These are phyloP conservation scores for Panthera tigris DNA, from an alignment of 2,113 vertebrate species.

Conservation along the genomic window DNA sequence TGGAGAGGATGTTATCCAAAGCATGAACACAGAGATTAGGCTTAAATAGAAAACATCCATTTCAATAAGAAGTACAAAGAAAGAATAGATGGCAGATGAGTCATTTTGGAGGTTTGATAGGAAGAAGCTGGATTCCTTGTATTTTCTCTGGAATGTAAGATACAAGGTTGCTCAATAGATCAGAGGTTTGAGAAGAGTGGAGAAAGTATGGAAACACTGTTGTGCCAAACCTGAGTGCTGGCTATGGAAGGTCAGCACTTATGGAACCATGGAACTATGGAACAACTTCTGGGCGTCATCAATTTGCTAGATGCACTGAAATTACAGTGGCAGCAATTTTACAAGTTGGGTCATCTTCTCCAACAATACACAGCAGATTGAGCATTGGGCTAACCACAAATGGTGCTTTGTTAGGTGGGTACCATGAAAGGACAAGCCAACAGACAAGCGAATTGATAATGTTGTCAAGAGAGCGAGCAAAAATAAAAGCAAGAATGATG, in stretches of 20 bases:
- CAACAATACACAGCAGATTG: not conserved
- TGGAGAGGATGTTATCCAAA: not conserved
- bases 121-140: not conserved
- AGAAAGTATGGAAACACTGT: not conserved
- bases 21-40: not conserved
- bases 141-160: not conserved
- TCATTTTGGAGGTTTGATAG: not conserved
- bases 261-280: not conserved
- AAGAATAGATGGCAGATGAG: not conserved
- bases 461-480: not conserved
- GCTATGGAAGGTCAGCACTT: not conserved
- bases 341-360: not conserved
- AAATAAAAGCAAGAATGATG: not conserved
- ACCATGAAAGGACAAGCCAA: not conserved
- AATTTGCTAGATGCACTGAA: not conserved
- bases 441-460: not conserved
- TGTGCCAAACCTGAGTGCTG: not conserved
- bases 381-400: not conserved
- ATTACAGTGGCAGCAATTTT: not conserved
- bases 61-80: not conserved
- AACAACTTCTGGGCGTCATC: not conserved
- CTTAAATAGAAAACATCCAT: not conserved
- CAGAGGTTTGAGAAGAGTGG: not conserved
- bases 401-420: not conserved
- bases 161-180: not conserved